Percentiles rank a stretch among this genome's conserved stretches.
Conservation (phyloP, 2,113 vertebrate genomes). For the Verasper variegatus region DNA sequence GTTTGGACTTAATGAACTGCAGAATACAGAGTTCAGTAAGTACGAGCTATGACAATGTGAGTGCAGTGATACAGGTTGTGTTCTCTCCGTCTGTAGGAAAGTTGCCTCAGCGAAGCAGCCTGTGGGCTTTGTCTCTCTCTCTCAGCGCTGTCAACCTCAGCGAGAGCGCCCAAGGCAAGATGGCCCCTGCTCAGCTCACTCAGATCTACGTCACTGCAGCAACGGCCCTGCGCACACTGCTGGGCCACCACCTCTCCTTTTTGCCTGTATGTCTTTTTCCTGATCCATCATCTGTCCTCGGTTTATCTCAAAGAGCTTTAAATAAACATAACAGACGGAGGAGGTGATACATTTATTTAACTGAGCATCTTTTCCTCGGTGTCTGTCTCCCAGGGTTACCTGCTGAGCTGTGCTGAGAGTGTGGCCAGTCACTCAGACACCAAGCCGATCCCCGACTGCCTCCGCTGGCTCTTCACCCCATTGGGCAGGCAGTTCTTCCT, state of each 20-base stretch:
- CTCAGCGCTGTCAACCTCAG: conserved; percentile 95
- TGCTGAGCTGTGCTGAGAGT: conserved; percentile 89
- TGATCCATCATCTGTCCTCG: background rate
- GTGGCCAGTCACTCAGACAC: conserved; percentile 83
- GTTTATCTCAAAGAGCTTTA: background rate
- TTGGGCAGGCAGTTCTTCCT: conserved; percentile 95
- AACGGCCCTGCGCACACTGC: conserved; percentile 87
- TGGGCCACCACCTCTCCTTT: conserved; percentile 90
- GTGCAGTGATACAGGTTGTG: background rate
- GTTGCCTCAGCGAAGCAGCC: conserved; percentile 86
- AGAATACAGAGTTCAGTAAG: no score
- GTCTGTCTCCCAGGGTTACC: conserved; percentile 85
- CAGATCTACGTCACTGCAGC: conserved; percentile 95
- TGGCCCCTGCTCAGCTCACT: conserved; percentile 86
- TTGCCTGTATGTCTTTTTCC: conserved; percentile 85
- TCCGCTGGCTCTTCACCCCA: conserved; percentile 95
- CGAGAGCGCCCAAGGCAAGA: conserved; percentile 92
- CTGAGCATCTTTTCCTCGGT: background rate
- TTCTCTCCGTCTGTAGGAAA: conserved; percentile 83
- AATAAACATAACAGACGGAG: background rate
- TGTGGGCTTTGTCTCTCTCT: conserved; percentile 91
- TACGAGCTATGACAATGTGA: background rate
- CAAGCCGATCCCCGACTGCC: conserved; percentile 86
- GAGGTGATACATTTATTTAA: background rate
- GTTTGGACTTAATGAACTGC: background rate